phyloP scores from a whole-genome alignment of 2,113 vertebrate genomes.

The Raja brachyura region DNA sequence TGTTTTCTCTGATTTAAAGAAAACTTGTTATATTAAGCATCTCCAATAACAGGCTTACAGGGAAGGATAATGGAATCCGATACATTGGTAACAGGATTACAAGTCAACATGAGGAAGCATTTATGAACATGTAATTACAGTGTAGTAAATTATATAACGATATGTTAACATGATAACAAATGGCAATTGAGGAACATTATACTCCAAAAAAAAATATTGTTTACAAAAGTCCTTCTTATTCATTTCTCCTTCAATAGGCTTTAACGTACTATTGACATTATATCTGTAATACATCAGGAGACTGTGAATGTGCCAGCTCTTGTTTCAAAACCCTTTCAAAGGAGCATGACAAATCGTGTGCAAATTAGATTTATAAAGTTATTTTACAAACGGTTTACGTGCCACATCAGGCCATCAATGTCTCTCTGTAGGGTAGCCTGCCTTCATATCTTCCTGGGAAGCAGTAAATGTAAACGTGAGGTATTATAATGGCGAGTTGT shows the following conservation, averaged over 20 bases:
- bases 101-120: constrained; percentile 14
- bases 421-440: background rate
- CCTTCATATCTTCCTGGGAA: background rate
- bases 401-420: background rate
- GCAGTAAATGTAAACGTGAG: background rate
- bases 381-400: background rate
- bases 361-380: constrained; percentile 26
- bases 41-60: background rate
- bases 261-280: background rate
- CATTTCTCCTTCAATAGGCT: constrained; percentile 24
- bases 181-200: constrained; percentile 8
- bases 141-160: constrained; percentile 34
- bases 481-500: background rate
- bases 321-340: constrained; percentile 21
- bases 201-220: constrained; percentile 7
- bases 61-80: constrained; percentile 1
- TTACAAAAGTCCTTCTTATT: constrained; percentile 12
- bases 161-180: constrained; percentile 37
- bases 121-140: constrained; percentile 27
- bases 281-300: constrained; percentile 5
- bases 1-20: constrained; percentile 9
- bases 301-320: constrained; percentile 19
- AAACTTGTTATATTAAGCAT: background rate
- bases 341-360: constrained; percentile 1
- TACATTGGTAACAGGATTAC: constrained; percentile 17